These are phyloP conservation scores for Drosophila helvetica DNA, from an alignment of 2,888 invertebrate species.

Conservation along the genomic window DNA sequence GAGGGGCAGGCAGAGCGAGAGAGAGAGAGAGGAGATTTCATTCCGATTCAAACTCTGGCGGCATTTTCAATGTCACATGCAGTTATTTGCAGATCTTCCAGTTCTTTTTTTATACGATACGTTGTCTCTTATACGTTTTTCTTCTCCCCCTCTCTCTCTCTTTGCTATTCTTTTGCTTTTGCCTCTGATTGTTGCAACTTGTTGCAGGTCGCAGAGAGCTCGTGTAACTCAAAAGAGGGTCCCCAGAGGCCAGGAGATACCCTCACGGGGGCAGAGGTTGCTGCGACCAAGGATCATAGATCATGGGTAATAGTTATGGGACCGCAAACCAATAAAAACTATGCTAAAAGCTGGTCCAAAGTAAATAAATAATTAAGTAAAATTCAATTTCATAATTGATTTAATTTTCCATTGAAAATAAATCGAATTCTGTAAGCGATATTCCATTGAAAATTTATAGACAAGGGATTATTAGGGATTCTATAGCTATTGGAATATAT, in stretches of 20 bases:
- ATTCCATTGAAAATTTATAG: too few relatives aligned
- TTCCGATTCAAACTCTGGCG: not conserved
- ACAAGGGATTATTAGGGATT: too few relatives aligned
- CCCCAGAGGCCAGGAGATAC: not conserved
- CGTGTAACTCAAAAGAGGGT: too few relatives aligned
- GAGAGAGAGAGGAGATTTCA: not conserved
- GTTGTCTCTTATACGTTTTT: not conserved
- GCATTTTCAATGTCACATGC: constrained; percentile 40
- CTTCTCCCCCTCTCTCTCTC: not conserved
- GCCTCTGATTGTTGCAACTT: constrained; percentile 12
- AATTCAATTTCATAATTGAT: too few relatives aligned
- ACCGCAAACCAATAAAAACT: not conserved
- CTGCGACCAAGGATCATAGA: not conserved
- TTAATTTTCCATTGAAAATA: too few relatives aligned
- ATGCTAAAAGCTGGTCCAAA: too few relatives aligned
- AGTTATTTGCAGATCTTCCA: constrained; percentile 21
- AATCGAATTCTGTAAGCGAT: too few relatives aligned
- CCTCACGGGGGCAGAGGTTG: not conserved
- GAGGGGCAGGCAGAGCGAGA: not conserved
- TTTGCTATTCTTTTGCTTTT: too few relatives aligned
- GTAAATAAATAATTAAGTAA: too few relatives aligned
- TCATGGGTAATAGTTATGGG: too few relatives aligned
- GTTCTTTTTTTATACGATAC: constrained; percentile 3
- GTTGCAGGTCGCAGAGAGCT: not conserved
- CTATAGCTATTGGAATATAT: too few relatives aligned